Evolutionary conservation across 2,113 vertebrate species (phyloP).

Genomic region (Neodon shergylaensis): DNA sequence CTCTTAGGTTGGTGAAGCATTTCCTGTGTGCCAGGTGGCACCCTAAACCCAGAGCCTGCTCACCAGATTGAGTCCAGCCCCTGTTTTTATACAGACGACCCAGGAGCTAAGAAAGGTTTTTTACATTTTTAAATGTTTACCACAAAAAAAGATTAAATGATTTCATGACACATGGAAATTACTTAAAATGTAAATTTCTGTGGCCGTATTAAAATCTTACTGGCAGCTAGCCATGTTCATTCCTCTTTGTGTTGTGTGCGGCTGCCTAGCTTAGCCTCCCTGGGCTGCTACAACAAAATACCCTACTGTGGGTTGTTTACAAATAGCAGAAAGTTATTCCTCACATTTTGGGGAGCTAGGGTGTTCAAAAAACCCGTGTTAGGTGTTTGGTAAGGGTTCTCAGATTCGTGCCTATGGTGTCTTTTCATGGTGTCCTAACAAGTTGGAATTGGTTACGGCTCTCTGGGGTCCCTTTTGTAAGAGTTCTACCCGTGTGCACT

Average conservation of each 20-base stretch:
- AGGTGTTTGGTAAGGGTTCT: background rate
- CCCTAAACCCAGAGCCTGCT: background rate
- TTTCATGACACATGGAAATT: slow-evolving; percentile 12
- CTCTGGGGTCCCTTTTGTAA: background rate
- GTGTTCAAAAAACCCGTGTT: background rate
- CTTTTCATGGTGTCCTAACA: background rate
- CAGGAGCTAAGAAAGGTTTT: background rate
- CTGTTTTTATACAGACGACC: background rate
- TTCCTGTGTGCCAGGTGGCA: background rate
- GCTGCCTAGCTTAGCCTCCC: background rate
- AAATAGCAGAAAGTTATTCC: background rate
- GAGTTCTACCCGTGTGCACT: background rate
- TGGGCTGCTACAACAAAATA: background rate
- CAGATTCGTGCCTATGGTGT: background rate
- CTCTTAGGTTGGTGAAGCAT: background rate
- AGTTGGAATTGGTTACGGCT: background rate
- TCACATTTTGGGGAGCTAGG: background rate
- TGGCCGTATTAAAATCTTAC: background rate
- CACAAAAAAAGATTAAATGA: background rate
- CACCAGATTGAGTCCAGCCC: background rate
- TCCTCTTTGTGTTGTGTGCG: background rate
- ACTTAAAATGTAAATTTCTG: slow-evolving; percentile 42
- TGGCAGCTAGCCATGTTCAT: background rate
- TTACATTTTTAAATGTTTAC: slow-evolving; percentile 1
- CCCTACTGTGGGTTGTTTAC: background rate